Evolutionary conservation across 2,113 vertebrate species (phyloP), one percentile per base, ranked within the genome.

Genomic region (Scolopax mira): DNA sequence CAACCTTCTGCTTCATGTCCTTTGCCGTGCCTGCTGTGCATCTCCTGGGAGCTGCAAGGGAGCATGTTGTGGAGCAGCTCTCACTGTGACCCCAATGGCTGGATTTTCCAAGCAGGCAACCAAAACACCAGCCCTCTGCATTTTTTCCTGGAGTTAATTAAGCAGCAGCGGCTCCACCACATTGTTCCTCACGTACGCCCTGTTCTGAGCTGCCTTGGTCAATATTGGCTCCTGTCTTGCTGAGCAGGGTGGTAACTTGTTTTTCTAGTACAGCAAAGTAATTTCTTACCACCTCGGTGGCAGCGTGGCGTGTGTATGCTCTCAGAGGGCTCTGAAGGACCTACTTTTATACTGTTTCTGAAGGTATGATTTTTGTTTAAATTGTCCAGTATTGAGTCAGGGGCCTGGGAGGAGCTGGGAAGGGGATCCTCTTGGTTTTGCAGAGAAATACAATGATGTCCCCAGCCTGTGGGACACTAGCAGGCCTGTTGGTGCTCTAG

Each of bases 291-390:
- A 14, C 2, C 4, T 27, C 6, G 15, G 24, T 41, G 57, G 24
- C 2, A 28, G 55, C 3, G 3, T 18, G 21, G 54, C 2, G 2
- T 0, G 1, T 7, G 1, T 22, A 37, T 27, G 42, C 16, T 46
- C 65, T 88, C 33, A 22, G 57, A 35, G 49, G 35, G 24, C 14
- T 79, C 49, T 31, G 25, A 13, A 39, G 41, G 30, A 65, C 48
- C 42, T 30, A 17, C n/a, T 80, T 80, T 51, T 27, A 42, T 41
- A 23, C n/a, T 3, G 0, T 17, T 42, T 57, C 46, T 58, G 52
- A 88, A 82, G 70, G 82, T 58, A 58, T 7, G 37, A 35, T 28
- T 90, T 66, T 72, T 62, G 49, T 35, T 37, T 42, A 62, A 52
- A n/a, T 25, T 57, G 18, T 42, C 18, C 18, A 27, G 10, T 33